These are phyloP conservation scores for Homarus gammarus DNA, from an alignment of 2,888 invertebrate genomes.

Conservation along the genomic window DNA sequence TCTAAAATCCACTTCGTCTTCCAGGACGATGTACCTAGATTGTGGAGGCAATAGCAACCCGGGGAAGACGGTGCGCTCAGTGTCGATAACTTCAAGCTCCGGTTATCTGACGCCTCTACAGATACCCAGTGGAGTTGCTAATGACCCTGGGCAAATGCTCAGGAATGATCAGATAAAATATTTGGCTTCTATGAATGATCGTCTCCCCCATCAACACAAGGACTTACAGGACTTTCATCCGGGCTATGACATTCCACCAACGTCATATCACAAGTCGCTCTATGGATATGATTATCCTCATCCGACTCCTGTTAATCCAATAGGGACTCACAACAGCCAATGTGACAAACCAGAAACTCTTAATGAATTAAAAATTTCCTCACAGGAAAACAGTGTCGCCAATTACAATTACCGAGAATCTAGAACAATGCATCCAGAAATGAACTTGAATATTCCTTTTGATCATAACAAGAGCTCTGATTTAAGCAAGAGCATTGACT, in stretches of 20 bases:
- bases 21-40: not conserved
- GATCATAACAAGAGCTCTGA: constrained; percentile 54
- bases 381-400: constrained; percentile 53
- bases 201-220: constrained; percentile 52
- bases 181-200: constrained; percentile 30
- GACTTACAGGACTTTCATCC: constrained; percentile 60
- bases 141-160: constrained; percentile 17
- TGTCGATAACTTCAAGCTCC: constrained; percentile 38
- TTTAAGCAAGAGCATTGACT: constrained; percentile 34
- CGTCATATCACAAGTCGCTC: constrained; percentile 42
- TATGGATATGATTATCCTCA: constrained; percentile 65
- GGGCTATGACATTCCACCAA: constrained; percentile 65
- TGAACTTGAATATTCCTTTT: constrained; percentile 57
- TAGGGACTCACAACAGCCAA: not conserved
- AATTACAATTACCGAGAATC: constrained; percentile 41
- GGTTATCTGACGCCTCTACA: constrained; percentile 56
- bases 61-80: constrained; percentile 13
- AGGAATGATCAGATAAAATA: constrained; percentile 28
- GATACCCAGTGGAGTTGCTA: not conserved
- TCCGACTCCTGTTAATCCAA: constrained; percentile 54
- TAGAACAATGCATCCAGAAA: constrained; percentile 2
- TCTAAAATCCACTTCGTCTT: not conserved
- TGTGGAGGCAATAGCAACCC: not conserved
- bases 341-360: not conserved
- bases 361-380: constrained; percentile 8